Evolutionary conservation across 2,797 vertebrate species (phyloP).

Genomic region (Clarias pachynema): DNA sequence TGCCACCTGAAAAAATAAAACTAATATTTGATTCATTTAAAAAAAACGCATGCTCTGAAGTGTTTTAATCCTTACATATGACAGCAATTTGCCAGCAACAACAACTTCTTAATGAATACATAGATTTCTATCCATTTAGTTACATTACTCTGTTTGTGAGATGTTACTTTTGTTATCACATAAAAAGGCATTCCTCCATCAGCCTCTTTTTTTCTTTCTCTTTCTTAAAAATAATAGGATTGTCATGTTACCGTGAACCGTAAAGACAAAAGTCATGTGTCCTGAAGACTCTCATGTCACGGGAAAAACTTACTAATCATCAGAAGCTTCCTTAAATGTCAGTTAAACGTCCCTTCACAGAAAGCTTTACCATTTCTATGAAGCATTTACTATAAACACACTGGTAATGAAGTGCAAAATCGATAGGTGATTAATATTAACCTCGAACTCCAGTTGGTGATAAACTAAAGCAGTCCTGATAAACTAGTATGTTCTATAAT

Average conservation of each 20-base stretch:
- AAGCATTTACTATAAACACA: background rate
- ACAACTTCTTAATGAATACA: background rate
- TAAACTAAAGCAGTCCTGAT: background rate
- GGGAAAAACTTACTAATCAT: background rate
- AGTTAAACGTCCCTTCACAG: background rate
- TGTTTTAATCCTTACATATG: background rate
- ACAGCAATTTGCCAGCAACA: background rate
- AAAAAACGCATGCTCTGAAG: background rate
- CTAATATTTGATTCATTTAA: no score
- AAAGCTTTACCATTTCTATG: background rate
- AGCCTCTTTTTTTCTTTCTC: background rate
- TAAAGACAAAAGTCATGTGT: background rate
- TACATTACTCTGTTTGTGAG: background rate
- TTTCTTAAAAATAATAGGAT: background rate
- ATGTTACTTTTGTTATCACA: background rate
- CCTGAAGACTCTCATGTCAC: background rate
- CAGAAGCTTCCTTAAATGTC: background rate
- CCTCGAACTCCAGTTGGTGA: background rate
- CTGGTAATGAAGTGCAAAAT: background rate
- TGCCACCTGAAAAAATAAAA: no score
- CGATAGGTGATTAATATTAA: background rate
- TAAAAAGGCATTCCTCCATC: background rate
- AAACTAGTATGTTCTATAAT: background rate
- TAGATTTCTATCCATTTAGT: background rate
- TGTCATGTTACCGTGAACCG: background rate